Evolutionary conservation across 92 coral and sea anemone species (phyloP), one percentile per base, ranked within the genome.

Genomic region (Bergia puertoricense): DNA sequence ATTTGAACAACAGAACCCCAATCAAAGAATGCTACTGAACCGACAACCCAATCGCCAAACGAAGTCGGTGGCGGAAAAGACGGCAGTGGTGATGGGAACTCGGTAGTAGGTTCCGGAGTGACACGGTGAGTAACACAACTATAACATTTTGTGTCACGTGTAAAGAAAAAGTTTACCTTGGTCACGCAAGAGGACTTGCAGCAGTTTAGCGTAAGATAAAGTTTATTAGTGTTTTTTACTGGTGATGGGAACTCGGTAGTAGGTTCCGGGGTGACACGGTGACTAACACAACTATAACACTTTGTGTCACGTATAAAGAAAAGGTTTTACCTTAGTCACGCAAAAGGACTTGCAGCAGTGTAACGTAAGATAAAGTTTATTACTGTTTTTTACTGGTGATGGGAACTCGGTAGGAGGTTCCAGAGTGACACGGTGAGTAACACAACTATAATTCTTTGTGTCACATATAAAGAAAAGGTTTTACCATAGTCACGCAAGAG

Each of bases 41-140:
- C 79, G 54, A n/a, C 73, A 9, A n/a, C 71, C 18, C 20, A 62
- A 14, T 39, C 40, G 0, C 74, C 86, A 0, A 42, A 20, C 38
- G 85, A 62, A 38, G 85, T 51, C 71, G 73, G 54, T 38, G 85
- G 23, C 1, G 11, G 30, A 14, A 30, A 76, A 16, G 51, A 39
- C 65, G 50, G 67, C 48, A 79, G 41, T 30, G 30, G 30, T 30
- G 30, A 30, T 30, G 30, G 30, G 30, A 30, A 30, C 30, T 79
- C 83, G 20, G 82, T 22, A 2, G 72, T 14, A 13, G 23, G 56
- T 30, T 14, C 69, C 30, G 73, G 62, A 30, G 85, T 80, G 48
- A 80, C 85, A 37, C 85, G 85, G 85, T 80, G 71, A 80, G 84
- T 48, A 80, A 38, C 84, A 37, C 51, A 76, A 40, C 50, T 10